phyloP scores from a whole-genome alignment of 2,113 vertebrate species.

The Porphyrio hochstetteri region DNA sequence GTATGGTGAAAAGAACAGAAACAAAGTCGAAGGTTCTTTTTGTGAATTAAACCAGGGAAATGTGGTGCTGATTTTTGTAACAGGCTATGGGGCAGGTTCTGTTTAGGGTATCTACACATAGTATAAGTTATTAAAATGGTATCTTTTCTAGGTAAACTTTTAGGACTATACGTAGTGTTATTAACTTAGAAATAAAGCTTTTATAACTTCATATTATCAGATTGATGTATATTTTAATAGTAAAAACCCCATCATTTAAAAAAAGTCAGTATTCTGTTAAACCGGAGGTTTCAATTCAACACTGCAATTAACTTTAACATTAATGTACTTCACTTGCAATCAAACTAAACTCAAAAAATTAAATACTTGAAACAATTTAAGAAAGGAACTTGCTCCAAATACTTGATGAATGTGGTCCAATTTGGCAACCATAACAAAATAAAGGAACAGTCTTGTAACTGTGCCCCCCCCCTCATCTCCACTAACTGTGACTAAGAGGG shows the following conservation, averaged over 20 bases:
- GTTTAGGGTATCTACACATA: not conserved
- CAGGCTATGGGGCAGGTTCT: not conserved
- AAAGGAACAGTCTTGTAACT: slow-evolving; percentile 42
- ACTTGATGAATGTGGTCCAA: slow-evolving; percentile 29
- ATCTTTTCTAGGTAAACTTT: not conserved
- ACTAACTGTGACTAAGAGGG: slow-evolving; percentile 68
- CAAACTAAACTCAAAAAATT: not conserved
- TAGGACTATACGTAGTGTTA: not conserved
- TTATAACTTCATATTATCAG: not conserved
- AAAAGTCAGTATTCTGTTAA: not conserved
- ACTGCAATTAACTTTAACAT: not conserved
- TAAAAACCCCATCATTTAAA: not conserved
- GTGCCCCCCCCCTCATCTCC: not conserved
- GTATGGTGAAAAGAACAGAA: not conserved
- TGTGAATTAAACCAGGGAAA: not conserved
- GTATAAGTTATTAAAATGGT: not conserved
- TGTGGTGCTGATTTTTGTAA: not conserved
- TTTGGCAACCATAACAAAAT: slow-evolving; percentile 56
- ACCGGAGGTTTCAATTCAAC: not conserved
- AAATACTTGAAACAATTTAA: not conserved
- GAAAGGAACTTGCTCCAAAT: slow-evolving; percentile 47
- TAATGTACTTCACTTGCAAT: not conserved
- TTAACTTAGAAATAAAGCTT: too few species aligned
- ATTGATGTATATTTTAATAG: not conserved
- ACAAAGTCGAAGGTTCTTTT: not conserved